Conservation (phyloP, 2,888 invertebrate genomes). For the Agrotis clavis region DNA sequence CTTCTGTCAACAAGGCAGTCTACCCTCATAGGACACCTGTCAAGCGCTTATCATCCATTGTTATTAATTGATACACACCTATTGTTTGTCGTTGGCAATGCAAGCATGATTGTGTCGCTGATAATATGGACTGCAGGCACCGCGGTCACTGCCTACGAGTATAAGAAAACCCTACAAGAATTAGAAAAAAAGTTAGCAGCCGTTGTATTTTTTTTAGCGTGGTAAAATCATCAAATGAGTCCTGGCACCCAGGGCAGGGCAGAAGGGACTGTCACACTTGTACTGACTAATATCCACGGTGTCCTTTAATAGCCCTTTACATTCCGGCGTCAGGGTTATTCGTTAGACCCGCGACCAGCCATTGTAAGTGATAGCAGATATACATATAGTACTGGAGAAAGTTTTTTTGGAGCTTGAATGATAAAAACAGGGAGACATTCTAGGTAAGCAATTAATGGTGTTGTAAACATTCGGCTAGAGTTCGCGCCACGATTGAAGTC, state of each 20-base stretch:
- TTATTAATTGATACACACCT: slow-evolving; percentile 12
- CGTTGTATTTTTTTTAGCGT: neutral
- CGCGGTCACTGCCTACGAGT: neutral
- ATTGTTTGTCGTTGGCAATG: slow-evolving; percentile 28
- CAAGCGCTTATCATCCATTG: slow-evolving; percentile 37
- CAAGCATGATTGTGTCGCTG: slow-evolving; percentile 10
- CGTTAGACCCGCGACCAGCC: too few species aligned
- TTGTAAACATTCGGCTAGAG: too few species aligned
- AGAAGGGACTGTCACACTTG: too few species aligned
- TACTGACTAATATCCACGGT: too few species aligned
- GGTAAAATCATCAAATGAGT: too few species aligned
- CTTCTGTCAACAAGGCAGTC: too few species aligned
- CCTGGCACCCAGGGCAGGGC: too few species aligned
- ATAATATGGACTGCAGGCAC: slow-evolving; percentile 13
- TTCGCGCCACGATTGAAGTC: too few species aligned
- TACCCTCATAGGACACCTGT: neutral
- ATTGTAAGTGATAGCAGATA: neutral
- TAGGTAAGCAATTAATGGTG: too few species aligned
- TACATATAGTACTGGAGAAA: neutral
- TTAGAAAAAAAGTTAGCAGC: neutral
- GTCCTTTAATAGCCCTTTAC: too few species aligned
- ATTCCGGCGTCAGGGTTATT: too few species aligned
- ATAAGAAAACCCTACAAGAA: neutral
- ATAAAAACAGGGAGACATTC: neutral
- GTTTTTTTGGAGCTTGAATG: neutral